Conservation (phyloP, 2,113 vertebrate species). For the Phodopus roborovskii region DNA sequence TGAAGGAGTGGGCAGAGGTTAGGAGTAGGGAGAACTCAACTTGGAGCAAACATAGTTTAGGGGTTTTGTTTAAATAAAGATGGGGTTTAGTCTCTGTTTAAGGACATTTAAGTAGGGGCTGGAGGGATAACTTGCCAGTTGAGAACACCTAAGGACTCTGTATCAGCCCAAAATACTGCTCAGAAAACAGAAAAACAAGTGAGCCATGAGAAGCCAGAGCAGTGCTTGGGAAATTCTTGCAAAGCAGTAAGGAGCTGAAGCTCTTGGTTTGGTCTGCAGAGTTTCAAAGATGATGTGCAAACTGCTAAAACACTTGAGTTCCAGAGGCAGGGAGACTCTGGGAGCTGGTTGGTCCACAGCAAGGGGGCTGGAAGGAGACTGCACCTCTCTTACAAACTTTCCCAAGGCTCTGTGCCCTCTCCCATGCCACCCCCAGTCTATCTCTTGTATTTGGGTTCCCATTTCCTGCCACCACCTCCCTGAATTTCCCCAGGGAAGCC, state of each 20-base stretch:
- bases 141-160: neutral
- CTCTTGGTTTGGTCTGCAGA: neutral
- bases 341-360: neutral
- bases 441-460: neutral
- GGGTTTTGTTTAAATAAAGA: neutral
- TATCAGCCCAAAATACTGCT: constrained; percentile 54
- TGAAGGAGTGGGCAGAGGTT: neutral
- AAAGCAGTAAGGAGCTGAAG: constrained; percentile 4
- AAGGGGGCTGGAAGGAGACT: accelerated
- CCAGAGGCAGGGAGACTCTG: neutral
- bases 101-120: neutral
- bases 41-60: neutral
- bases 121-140: neutral
- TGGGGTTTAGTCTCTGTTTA: neutral
- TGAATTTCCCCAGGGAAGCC: neutral
- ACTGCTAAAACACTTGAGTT: neutral
- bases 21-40: neutral
- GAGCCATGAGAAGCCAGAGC: constrained; percentile 37
- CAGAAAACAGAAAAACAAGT: constrained; percentile 47
- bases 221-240: neutral
- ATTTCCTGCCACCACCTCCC: neutral
- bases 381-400: neutral
- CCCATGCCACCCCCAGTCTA: too few relatives aligned
- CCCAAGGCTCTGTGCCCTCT: neutral
- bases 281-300: neutral